These are phyloP conservation scores for Lamprotornis superbus DNA, from an alignment of 2,113 vertebrate species.

Conservation along the genomic window DNA sequence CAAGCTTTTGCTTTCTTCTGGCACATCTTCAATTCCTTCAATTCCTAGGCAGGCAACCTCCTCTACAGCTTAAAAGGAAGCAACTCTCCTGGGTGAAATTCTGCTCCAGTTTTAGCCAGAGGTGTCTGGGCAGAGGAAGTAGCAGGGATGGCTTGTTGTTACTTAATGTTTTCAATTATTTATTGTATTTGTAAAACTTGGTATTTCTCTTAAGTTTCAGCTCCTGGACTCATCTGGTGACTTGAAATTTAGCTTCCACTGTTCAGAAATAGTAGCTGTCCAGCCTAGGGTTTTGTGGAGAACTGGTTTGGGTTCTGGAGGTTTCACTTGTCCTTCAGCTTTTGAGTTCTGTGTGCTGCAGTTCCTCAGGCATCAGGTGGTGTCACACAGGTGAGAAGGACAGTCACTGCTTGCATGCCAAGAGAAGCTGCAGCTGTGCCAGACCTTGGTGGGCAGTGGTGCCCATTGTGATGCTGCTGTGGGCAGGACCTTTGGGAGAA, in stretches of 20 bases:
- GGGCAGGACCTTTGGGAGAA: rapidly evolving
- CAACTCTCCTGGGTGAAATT: background rate
- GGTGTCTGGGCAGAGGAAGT: background rate
- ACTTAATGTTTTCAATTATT: background rate
- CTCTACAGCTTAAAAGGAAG: background rate
- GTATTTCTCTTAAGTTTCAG: background rate
- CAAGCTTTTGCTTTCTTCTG: background rate
- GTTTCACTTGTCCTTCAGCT: background rate
- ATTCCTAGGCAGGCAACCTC: background rate
- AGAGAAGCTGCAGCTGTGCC: background rate
- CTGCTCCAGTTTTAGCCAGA: background rate
- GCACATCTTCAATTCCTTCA: background rate
- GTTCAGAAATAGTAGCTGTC: background rate
- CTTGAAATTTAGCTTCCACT: background rate
- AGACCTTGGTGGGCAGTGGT: background rate
- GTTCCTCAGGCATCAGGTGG: background rate
- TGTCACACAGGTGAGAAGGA: background rate
- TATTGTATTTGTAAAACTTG: background rate
- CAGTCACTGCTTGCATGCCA: rapidly evolving
- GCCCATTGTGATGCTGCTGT: background rate
- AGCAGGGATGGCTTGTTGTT: background rate
- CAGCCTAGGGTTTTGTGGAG: background rate
- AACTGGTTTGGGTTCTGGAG: background rate
- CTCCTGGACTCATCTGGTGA: background rate
- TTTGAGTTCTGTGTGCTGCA: background rate